Base-by-base conservation (phyloP, 2,888 invertebrate species). In the Rambutsinella grinnellia region DNA sequence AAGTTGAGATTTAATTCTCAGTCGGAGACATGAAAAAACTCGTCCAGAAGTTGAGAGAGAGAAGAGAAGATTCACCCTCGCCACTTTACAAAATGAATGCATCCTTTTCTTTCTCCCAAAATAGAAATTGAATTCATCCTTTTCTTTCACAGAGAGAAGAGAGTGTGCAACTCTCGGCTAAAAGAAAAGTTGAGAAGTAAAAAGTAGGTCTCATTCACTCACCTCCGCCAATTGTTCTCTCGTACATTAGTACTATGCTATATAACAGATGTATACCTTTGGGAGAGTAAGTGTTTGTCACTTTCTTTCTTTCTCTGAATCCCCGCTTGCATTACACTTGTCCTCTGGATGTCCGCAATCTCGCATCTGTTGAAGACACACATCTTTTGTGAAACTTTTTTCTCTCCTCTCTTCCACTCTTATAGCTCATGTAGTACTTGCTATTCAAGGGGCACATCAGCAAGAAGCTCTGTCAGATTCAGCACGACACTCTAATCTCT, bases 131-230 rank as follows among this genome's bases (percentile, higher is more conserved):
- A 19, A 49, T 49, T n/a, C 53, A 27, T 66, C 28, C 23, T 54
- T 24, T 19, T 54, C 51, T 36, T 46, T 27, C 56, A 21, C 54
- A 15, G 19, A 49, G n/a, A 17, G n/a, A 49, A 19, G n/a, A 49
- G 21, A 8, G 21, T 53, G 21, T 13, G 27, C 27, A 36, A 3
- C 44, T 17, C 28, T 3, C 28, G 26, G 23, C 23, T 49, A 23
- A 26, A 58, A 71, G 63, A 71, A 36, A 71, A 71, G 71, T 71
- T 62, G 56, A 71, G 71, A 71, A 71, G 65, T 56, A 46, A 62
- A 56, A 54, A 51, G 54, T 21, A 54, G 62, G 51, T 28, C 17
- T 19, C 54, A 36, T 65, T 65, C 54, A 26, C 28, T 46, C 23
- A 61, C 69, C 23, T 68, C 44, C 21, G 36, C 56, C 63, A 63